Base-by-base conservation (phyloP, 2,888 invertebrate species). In the Halocaridina rubra region DNA sequence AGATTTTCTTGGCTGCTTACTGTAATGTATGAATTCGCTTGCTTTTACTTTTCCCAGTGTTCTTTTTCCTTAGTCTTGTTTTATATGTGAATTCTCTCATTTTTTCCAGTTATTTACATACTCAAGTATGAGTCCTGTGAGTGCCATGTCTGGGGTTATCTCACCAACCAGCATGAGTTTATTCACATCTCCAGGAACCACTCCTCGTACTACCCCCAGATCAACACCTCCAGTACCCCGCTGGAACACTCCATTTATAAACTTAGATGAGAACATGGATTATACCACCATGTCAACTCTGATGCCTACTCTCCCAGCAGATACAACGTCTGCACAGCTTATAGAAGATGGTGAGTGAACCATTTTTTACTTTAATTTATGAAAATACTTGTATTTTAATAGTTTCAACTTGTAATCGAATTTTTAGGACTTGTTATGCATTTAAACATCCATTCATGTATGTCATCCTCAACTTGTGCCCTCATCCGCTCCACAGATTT, bases 271-370 rank as follows among this genome's bases (percentile, higher is more conserved):
- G 91, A 92, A 91, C 88, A 91, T 92, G 90, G 98, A 98, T 92
- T 98, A 98, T 92, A 96, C 95, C 91, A 96, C 98, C 93, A 96
- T 97, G 92, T 95, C 97, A 77, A 95, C 93, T 87, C 92, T 93
- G 88, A 93, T 94, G 89, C 91, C 91, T 87, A 90, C 90, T 89
- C 89, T 90, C 33, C 92, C 93, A 86, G 92, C 93, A 22, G 93
- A 93, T 79, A 92, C 92, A 89, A 89, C 91, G 90, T 94, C 95
- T 88, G 94, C 94, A 79, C 93, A 94, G 90, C 92, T 96, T 89
- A 94, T 97, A 92, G 96, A 96, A 91, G 96, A 96, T 91, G 85
- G 80, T 77, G 19, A 30, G 76, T 77, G 22, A 16, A 22, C 30
- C 13, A 76, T 76, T 30, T 32, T 32, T 19, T n/a, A n/a, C n/a